Base-by-base conservation (phyloP, 2,888 invertebrate species). In the Eupithecia tripunctaria region DNA sequence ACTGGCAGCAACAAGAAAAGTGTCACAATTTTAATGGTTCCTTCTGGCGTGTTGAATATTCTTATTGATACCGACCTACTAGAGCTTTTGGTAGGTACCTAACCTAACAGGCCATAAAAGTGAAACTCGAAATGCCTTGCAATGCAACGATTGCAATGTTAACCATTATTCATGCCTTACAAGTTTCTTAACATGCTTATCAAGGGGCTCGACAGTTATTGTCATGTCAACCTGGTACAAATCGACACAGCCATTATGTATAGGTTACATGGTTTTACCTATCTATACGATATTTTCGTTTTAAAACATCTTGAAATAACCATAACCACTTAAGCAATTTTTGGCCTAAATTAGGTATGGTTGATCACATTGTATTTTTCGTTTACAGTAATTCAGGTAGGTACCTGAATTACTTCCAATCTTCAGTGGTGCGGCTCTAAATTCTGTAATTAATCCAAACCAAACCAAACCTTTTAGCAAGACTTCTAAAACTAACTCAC, bases 101-200 rank as follows among this genome's bases (percentile, higher is more conserved):
- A 29, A 43, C 18, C 5, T 6, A 32, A 67, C 15, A 47, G 27
- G 32, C 12, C 36, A 67, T 67, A 60, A 32, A 67, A 65, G 63
- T 67, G 67, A 70, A 67, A 73, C 70, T 67, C 15, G 60, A 66
- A 70, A 64, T 43, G 56, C 18, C 60, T 69, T 70, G 63, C 51
- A n/a, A 41, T 72, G 67, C 64, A 67, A 62, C 62, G 59, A 51
- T 38, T 32, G 56, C 41, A 72, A 60, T 72, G 68, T 63, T 41
- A 65, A 62, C 60, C 67, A 70, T 67, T 69, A 67, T 67, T 73
- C 70, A 68, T 67, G 59, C 10, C n/a, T 51, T 8, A 70, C 64
- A 70, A 60, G 64, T 65, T 68, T 67, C 73, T 66, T 51, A 59
- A 67, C 64, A 70, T 70, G 36, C 70, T 70, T 73, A 68, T 70